Evolutionary conservation across 2,113 vertebrate genomes (phyloP).

Genomic region (Lynx canadensis): DNA sequence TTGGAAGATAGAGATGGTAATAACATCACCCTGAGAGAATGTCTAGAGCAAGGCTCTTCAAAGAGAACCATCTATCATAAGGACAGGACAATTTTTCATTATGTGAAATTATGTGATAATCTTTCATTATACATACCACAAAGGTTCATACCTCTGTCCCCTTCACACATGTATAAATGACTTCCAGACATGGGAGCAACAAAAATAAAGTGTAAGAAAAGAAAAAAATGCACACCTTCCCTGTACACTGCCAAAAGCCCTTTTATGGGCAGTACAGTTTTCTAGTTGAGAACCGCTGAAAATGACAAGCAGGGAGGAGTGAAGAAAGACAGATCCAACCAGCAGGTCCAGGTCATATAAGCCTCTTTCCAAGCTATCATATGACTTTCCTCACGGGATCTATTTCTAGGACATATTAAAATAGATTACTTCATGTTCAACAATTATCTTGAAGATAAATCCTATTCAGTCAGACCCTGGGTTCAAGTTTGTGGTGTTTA

Average conservation of each 20-base stretch:
- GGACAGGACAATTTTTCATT: neutral
- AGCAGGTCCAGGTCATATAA: neutral
- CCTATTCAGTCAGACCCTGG: neutral
- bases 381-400: neutral
- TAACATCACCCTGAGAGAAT: neutral
- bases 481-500: neutral
- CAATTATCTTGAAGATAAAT: neutral
- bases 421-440: neutral
- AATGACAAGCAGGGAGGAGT: neutral
- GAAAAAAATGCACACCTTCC: neutral
- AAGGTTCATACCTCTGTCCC: neutral
- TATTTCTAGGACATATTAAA: neutral
- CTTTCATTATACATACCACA: neutral
- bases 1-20: neutral
- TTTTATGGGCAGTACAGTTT: neutral
- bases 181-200: neutral
- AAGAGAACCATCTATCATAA: neutral
- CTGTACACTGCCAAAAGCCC: neutral
- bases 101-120: accelerated
- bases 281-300: neutral
- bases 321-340: neutral
- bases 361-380: neutral
- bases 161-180: no score
- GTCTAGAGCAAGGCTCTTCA: neutral
- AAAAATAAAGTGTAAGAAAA: neutral